Percentiles rank a stretch among this genome's conserved stretches.
Conservation (phyloP, 2,888 invertebrate species). For the Macrosoma leucophasiata region DNA sequence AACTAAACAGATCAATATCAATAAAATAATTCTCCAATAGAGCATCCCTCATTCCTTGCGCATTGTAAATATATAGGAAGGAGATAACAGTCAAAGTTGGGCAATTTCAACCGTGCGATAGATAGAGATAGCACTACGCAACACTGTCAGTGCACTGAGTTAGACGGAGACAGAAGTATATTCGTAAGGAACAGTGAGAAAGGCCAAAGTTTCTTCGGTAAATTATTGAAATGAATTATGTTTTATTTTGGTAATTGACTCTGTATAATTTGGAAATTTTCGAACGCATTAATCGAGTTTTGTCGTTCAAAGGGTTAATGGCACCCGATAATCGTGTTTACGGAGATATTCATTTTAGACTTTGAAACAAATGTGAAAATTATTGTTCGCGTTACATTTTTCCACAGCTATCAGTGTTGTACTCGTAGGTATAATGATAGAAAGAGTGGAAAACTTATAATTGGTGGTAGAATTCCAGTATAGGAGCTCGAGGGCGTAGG, state of each 20-base stretch:
- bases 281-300: too few species aligned
- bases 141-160: constrained; percentile 17
- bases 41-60: constrained; percentile 30
- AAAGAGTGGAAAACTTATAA: too few species aligned
- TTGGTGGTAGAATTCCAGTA: too few species aligned
- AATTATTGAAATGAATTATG: constrained; percentile 60
- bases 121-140: constrained; percentile 39
- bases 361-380: too few species aligned
- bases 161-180: constrained; percentile 30
- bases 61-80: constrained; percentile 43
- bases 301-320: too few species aligned
- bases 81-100: constrained; percentile 53
- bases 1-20: too few species aligned
- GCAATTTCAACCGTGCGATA: constrained; percentile 39
- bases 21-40: constrained; percentile 22
- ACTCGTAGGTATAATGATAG: too few species aligned
- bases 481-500: too few species aligned
- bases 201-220: constrained; percentile 47
- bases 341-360: too few species aligned
- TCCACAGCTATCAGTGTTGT: too few species aligned
- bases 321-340: too few species aligned
- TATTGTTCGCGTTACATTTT: too few species aligned
- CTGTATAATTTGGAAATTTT: constrained; percentile 22
- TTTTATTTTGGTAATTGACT: constrained; percentile 56
- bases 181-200: constrained; percentile 29